phyloP scores from a whole-genome alignment of 2,888 invertebrate genomes.

The Stenotaenia linearis region DNA sequence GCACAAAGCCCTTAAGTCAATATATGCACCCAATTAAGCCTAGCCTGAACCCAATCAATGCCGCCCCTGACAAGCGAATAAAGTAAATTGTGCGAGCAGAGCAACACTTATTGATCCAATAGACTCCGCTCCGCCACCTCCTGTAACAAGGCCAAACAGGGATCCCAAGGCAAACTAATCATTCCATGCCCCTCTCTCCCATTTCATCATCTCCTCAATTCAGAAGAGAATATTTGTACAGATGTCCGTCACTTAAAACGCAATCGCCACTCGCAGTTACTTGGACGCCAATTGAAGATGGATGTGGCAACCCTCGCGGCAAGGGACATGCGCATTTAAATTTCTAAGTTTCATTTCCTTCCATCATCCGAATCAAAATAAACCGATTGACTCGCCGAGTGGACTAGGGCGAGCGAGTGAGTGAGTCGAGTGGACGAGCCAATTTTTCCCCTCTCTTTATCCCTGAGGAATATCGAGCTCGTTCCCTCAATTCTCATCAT shows the following conservation, averaged over 20 bases:
- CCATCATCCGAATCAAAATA: not conserved
- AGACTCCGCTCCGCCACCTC: not conserved
- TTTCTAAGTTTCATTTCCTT: not conserved
- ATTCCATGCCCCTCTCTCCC: not conserved
- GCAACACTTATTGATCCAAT: not conserved
- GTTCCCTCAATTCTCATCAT: not conserved
- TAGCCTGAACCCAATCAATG: conserved; percentile 1
- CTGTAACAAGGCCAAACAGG: not conserved
- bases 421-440: not conserved
- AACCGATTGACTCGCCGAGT: not conserved
- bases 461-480: not conserved
- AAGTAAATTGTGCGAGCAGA: not conserved
- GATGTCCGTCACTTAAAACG: not conserved
- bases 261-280: not conserved
- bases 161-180: not conserved
- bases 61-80: not conserved
- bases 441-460: not conserved
- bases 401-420: not conserved
- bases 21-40: conserved; percentile 24
- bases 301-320: not conserved
- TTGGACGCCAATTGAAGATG: not conserved
- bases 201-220: not conserved
- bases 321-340: not conserved
- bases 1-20: conserved; percentile 14
- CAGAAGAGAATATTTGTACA: not conserved